Conservation (phyloP, 1,140 invertebrate genomes). For the Leptopilina boulardi region DNA sequence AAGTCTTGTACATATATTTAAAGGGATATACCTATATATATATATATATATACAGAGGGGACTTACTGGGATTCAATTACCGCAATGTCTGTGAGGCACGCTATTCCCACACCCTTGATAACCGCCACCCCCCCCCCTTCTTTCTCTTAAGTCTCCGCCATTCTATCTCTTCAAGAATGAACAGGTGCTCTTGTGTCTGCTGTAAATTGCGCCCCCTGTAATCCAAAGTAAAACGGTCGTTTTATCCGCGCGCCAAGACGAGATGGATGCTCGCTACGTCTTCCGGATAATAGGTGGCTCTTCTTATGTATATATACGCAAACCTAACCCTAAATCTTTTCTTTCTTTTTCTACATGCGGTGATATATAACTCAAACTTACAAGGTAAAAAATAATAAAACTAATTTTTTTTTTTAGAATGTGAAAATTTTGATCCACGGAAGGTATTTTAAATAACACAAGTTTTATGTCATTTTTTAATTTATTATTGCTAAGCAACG, state of each 20-base stretch:
- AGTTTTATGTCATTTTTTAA: too few relatives aligned
- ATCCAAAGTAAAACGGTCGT: slow-evolving; percentile 76
- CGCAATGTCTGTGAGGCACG: slow-evolving; percentile 75
- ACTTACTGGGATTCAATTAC: slow-evolving; percentile 76
- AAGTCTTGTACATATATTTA: slow-evolving; percentile 54
- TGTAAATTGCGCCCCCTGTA: slow-evolving; percentile 75
- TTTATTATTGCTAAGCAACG: too few relatives aligned
- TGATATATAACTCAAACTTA: background rate
- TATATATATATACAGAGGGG: slow-evolving; percentile 42
- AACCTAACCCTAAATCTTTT: background rate
- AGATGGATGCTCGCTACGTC: slow-evolving; percentile 74
- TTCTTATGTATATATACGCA: too few relatives aligned
- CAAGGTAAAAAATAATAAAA: too few relatives aligned
- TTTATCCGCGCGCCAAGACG: slow-evolving; percentile 72
- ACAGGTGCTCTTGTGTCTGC: slow-evolving; percentile 74
- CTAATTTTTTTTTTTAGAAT: too few relatives aligned
- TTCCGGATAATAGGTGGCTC: slow-evolving; percentile 66
- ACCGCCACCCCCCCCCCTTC: background rate
- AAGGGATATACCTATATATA: slow-evolving; percentile 59
- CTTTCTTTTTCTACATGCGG: background rate
- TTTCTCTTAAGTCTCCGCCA: slow-evolving; percentile 54
- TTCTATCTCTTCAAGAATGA: slow-evolving; percentile 72
- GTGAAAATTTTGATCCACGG: too few relatives aligned
- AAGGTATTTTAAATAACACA: too few relatives aligned
- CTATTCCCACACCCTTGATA: slow-evolving; percentile 61